These are phyloP conservation scores for Chitala chitala DNA, from an alignment of 2,113 vertebrate species.

Conservation along the genomic window DNA sequence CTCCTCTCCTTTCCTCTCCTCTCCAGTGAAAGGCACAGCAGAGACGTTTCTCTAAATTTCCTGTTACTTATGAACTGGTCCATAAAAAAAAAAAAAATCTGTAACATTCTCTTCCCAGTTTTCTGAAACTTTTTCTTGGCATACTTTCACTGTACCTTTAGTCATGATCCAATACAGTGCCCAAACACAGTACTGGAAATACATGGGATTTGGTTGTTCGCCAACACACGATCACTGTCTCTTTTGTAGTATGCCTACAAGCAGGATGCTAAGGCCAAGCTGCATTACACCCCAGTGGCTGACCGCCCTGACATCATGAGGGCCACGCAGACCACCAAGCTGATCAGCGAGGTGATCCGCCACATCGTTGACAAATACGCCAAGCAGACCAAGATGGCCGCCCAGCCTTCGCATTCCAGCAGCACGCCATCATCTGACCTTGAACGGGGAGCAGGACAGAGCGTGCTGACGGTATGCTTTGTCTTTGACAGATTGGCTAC, in stretches of 20 bases:
- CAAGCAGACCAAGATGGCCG: not conserved
- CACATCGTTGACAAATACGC: not conserved
- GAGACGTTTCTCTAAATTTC: too few relatives aligned
- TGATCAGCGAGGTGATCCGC: slow-evolving; percentile 79
- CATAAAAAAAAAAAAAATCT: too few relatives aligned
- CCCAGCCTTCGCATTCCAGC: not conserved
- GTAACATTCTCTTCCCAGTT: too few relatives aligned
- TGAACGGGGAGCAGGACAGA: not conserved
- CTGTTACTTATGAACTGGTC: too few relatives aligned
- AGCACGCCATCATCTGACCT: not conserved
- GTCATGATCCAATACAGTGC: too few relatives aligned
- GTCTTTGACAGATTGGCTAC: slow-evolving; percentile 76
- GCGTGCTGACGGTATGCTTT: not conserved
- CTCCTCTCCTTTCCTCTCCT: too few relatives aligned
- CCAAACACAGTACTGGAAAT: not conserved
- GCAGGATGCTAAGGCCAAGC: slow-evolving; percentile 85
- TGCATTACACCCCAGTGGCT: slow-evolving; percentile 81
- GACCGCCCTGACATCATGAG: slow-evolving; percentile 94
- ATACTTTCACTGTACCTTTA: too few relatives aligned
- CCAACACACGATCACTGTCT: not conserved
- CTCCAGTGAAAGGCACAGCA: too few relatives aligned
- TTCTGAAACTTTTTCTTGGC: too few relatives aligned
- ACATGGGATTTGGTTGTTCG: not conserved
- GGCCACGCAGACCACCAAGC: slow-evolving; percentile 84
- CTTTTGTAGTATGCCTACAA: slow-evolving; percentile 78